phyloP scores from a whole-genome alignment of 2,888 invertebrate genomes.

The Oxystoma pomonae region DNA sequence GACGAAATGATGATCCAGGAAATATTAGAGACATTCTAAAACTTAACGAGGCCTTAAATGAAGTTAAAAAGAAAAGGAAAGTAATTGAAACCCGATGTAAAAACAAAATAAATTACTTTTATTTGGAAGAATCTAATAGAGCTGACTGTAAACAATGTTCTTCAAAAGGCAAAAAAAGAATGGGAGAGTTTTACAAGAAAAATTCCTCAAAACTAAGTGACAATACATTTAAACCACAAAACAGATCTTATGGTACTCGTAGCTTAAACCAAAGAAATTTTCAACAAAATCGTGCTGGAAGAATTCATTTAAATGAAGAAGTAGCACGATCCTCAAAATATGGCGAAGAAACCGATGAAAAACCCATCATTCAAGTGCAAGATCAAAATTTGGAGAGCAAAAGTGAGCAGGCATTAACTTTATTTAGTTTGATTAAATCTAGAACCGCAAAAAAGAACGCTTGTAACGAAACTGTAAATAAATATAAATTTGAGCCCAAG shows the following conservation, averaged over 20 bases:
- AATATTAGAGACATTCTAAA: not conserved
- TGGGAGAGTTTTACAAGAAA: conserved; percentile 16
- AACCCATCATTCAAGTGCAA: conserved; percentile 10
- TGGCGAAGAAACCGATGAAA: not conserved
- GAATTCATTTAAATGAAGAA: too few relatives aligned
- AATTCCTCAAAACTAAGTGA: conserved; percentile 13
- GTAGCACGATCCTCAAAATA: too few relatives aligned
- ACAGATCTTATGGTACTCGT: not conserved
- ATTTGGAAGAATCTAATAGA: conserved; percentile 1
- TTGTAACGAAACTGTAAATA: conserved; percentile 10
- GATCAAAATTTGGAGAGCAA: conserved; percentile 15
- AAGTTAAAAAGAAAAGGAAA: not conserved
- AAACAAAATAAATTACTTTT: conserved; percentile 19
- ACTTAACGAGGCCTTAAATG: conserved; percentile 16
- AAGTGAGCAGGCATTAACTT: conserved; percentile 10
- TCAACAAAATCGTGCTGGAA: not conserved
- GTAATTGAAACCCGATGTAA: conserved; percentile 1
- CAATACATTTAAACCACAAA: conserved; percentile 13
- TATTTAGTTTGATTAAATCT: conserved; percentile 15
- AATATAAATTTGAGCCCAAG: conserved; percentile 20
- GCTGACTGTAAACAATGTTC: conserved; percentile 19
- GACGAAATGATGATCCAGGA: not conserved
- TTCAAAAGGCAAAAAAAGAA: conserved; percentile 15
- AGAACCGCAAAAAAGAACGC: conserved; percentile 6
- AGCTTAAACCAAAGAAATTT: not conserved